Evolutionary conservation across 2,888 invertebrate genomes (phyloP), one percentile per base, ranked within the genome.

Genomic region (Eristalis pertinax): DNA sequence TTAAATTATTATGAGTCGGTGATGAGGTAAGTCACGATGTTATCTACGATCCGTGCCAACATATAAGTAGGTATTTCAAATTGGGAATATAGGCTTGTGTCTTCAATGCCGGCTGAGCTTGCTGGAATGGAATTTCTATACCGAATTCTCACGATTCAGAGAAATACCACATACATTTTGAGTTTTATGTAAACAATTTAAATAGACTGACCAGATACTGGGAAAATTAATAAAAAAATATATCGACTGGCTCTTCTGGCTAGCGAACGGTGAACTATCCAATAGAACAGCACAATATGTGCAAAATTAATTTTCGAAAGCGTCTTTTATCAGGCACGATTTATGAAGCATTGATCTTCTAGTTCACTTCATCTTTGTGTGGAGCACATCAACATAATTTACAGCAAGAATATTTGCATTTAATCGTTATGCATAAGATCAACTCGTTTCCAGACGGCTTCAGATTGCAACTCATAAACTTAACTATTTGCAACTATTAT

Each of bases 11-110:
- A 32, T 32, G 32, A 68, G 62, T 32, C 60, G 62, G 32, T 68
- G 62, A 70, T 69, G 77, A 77, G 63, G 77, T 77, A 70, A 77
- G 63, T 32, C 38, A 50, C 62, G 69, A 64, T 69, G 77, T 76
- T 76, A 68, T 76, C 75, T 60, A 22, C 22, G 8, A 1, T 50
- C 62, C 62, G n/a, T 63, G 38, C 41, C 72, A 63, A 29, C 32
- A n/a, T 35, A 19, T 35, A 38, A 35, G 29, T 32, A 38, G 50
- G 29, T 32, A 22, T 43, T 68, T 50, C 62, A 60, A 60, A 60
- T 60, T 60, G 60, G 24, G 60, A 60, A 29, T 10, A 60, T 13
- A 13, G 26, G 26, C 60, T 4, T 60, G 26, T 60, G 60, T 2
- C 26, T 60, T 26, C 15, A 60, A 24, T 50, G 50, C 50, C 19